Evolutionary conservation across 2,113 vertebrate genomes (phyloP).

Genomic region (Gobio gobio): DNA sequence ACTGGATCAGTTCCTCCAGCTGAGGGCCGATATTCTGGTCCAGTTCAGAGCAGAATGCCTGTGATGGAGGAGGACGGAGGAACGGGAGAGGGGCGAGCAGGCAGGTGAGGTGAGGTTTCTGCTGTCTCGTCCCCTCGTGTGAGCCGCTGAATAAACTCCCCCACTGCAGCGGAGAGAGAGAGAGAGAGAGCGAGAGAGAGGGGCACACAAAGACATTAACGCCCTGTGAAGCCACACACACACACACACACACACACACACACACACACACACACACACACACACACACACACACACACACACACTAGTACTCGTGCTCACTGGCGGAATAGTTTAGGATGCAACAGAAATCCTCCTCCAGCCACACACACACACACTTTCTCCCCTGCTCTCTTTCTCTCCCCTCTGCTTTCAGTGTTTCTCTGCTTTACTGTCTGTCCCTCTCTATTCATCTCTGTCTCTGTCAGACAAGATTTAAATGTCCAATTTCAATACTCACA

Average conservation of each 20-base stretch:
- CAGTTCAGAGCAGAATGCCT: background rate
- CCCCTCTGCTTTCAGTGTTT: too few species aligned
- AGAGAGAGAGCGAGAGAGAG: constrained; percentile 10
- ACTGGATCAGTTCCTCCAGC: background rate
- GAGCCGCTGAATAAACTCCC: constrained; percentile 16
- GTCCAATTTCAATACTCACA: background rate
- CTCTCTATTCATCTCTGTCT: background rate
- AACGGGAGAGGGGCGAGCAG: background rate
- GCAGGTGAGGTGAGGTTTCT: constrained; percentile 34
- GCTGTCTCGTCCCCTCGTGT: constrained; percentile 12
- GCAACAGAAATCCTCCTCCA: constrained; percentile 9
- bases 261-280: constrained; percentile 17
- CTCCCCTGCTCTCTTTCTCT: background rate
- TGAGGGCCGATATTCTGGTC: background rate
- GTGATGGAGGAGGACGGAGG: background rate
- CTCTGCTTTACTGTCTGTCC: background rate
- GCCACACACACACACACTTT: background rate
- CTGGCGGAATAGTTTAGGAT: background rate
- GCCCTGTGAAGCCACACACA: constrained; percentile 22
- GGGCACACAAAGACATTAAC: constrained; percentile 42
- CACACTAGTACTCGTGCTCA: background rate
- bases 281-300: constrained; percentile 20
- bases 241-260: constrained; percentile 13
- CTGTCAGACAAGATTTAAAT: background rate
- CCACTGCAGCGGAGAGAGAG: constrained; percentile 29